Evolutionary conservation across 1,140 invertebrate genomes (phyloP), one percentile per base, ranked within the genome.

Genomic region (Sinella curviseta): DNA sequence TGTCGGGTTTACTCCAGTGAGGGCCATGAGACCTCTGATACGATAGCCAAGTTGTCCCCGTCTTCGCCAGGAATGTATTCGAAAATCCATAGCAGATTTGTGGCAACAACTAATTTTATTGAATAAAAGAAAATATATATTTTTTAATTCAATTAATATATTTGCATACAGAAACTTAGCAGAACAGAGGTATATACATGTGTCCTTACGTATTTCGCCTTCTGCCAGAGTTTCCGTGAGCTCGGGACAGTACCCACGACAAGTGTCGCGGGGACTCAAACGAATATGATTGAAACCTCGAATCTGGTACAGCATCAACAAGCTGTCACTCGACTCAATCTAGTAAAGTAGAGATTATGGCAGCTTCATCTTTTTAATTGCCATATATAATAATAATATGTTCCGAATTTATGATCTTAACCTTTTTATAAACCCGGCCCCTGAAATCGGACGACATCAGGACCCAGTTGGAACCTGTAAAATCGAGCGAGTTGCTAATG

Each of bases 401-500:
- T n/a, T n/a, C n/a, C 20, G 24, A 60, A 17, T 26, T 48, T 26
- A n/a, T 1, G 30, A 26, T 34, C 1, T 79, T 85, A 80, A 90
- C 89, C 83, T 88, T 89, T 86, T 94, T 94, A 83, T 91, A 93
- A 80, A 91, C 90, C 34, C 90, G 90, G 12, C 91, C 90, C 35
- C 91, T 91, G 84, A 94, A 95, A 80, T 93, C 90, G 33, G 91
- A 92, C 0, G 93, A 94, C 86, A 95, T 89, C 0, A 95, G 86
- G 3, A 95, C 87, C 93, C 93, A 95, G 84, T 93, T 95, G 82
- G 93, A 92, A 81, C 93, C 91, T 0, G 92, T 91, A 3, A 93
- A 91, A 39, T 93, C 92, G 1, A 94, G 90, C 74, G 92, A 91
- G 28, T 91, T 90, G 0, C 93, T 92, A 0, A 95, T 85, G 85